Base-by-base conservation (phyloP, 2,797 vertebrate species). In the Anguilla marmorata region DNA sequence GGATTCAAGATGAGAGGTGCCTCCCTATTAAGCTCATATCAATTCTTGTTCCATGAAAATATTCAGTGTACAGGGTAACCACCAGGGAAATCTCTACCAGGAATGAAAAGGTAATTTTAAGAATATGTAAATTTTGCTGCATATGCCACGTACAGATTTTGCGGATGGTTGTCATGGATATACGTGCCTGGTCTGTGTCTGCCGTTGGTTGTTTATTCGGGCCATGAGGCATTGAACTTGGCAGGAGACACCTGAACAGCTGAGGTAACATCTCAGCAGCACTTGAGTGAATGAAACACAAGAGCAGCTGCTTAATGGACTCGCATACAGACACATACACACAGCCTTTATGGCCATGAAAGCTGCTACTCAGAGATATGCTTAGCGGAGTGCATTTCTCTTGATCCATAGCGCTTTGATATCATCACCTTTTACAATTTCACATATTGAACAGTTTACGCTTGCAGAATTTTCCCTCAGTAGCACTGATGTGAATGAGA, bases 201-300 rank as follows among this genome's bases (percentile, higher is more conserved):
- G 5, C 63, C 41, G 3, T 14, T 27, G 41, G 48, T 37, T 84
- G 21, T 91, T 88, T 84, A 89, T 84, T 91, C 85, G 86, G 66
- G 85, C 86, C 60, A 85, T 63, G 54, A 89, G 58, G 41, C 37
- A 88, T 45, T 84, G 48, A 30, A 85, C 74, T 87, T 66, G 80
- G 54, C 83, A 86, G 87, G 37, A 89, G 80, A 82, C 80, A 89
- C 86, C 54, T 84, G 86, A 88, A 89, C 85, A 87, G 45, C 88
- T 91, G 87, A 52, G 74, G 48, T n/a, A 86, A 45, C 37, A 19
- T 88, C 89, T 91, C 88, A 50, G 45, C 83, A 79, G 89, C 85
- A 88, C 37, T 87, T 89, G 86, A 88, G 79, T 76, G 87, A 87
- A 87, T 86, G 87, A 89, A 90, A 91, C 74, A 37, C 58, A 89